Evolutionary conservation across 2,888 invertebrate genomes (phyloP).

Genomic region (Agrenia bidenticulata): DNA sequence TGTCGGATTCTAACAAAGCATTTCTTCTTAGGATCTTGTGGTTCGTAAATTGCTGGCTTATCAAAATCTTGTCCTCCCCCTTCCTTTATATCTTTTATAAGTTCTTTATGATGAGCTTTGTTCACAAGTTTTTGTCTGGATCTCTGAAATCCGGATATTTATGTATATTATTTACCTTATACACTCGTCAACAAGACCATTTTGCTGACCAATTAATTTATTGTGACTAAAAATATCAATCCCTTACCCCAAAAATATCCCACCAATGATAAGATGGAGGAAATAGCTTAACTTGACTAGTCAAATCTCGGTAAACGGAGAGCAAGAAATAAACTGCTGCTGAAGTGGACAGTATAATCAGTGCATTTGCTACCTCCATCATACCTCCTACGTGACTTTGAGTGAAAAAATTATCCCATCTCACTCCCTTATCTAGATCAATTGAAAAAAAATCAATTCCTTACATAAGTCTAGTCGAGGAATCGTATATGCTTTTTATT

Average conservation of each 20-base stretch:
- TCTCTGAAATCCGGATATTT: conserved; percentile 21
- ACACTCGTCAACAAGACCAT: too few species aligned
- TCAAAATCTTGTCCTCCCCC: conserved; percentile 28
- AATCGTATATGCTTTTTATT: neutral
- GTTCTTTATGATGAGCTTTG: conserved; percentile 23
- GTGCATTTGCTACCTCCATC: conserved; percentile 1
- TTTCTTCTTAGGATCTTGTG: conserved; percentile 14
- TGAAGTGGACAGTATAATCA: conserved; percentile 11
- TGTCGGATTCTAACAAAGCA: conserved; percentile 37
- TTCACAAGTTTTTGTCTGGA: conserved; percentile 13
- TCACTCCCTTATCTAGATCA: conserved; percentile 28
- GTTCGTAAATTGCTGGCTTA: conserved; percentile 43
- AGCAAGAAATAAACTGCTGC: conserved; percentile 26
- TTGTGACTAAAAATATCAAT: too few species aligned
- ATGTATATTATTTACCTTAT: too few species aligned
- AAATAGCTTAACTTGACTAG: conserved; percentile 23
- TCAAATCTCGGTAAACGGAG: conserved; percentile 32
- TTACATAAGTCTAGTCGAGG: too few species aligned
- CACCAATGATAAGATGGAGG: conserved; percentile 34
- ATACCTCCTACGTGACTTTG: neutral
- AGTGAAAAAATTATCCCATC: conserved; percentile 21
- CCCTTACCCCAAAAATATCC: conserved; percentile 30
- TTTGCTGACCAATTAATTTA: too few species aligned
- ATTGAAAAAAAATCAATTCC: neutral
- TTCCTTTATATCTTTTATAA: conserved; percentile 14